These are phyloP conservation scores for Dynastes tityus DNA, from an alignment of 2,888 invertebrate genomes.

Conservation along the genomic window DNA sequence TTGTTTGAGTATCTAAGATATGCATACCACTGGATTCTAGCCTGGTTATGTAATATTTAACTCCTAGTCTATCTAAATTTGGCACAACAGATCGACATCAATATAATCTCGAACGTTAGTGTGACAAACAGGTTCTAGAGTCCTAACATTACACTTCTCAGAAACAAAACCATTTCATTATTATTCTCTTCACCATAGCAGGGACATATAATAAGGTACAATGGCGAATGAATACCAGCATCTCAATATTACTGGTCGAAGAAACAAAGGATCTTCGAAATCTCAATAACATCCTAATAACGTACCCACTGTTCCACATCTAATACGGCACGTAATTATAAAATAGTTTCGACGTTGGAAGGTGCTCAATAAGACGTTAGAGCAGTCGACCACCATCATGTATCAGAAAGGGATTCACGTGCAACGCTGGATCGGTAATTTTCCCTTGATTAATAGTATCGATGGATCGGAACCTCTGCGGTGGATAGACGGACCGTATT, in stretches of 20 bases:
- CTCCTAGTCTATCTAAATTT: too few relatives aligned
- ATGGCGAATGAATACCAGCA: slow-evolving; percentile 1
- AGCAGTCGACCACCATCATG: slow-evolving; percentile 37
- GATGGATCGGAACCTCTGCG: slow-evolving; percentile 35
- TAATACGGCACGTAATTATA: slow-evolving; percentile 42
- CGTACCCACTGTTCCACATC: slow-evolving; percentile 34
- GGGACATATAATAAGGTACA: slow-evolving; percentile 1
- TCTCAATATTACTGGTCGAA: slow-evolving; percentile 6
- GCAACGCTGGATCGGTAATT: slow-evolving; percentile 51
- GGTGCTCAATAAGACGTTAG: slow-evolving; percentile 42
- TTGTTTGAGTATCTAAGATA: too few relatives aligned
- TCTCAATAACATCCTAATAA: slow-evolving; percentile 31
- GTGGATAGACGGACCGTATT: neutral
- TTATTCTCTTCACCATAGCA: neutral
- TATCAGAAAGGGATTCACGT: slow-evolving; percentile 48
- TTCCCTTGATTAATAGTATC: slow-evolving; percentile 56
- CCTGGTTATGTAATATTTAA: too few relatives aligned
- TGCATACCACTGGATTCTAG: too few relatives aligned
- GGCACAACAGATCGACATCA: too few relatives aligned
- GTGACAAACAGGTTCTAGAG: neutral
- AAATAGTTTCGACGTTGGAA: slow-evolving; percentile 38
- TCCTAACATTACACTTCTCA: neutral
- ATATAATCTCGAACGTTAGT: neutral
- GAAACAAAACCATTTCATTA: slow-evolving; percentile 5
- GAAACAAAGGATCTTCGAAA: slow-evolving; percentile 31